Conservation (phyloP, 2,888 invertebrate genomes). For the Papilio demoleus region DNA sequence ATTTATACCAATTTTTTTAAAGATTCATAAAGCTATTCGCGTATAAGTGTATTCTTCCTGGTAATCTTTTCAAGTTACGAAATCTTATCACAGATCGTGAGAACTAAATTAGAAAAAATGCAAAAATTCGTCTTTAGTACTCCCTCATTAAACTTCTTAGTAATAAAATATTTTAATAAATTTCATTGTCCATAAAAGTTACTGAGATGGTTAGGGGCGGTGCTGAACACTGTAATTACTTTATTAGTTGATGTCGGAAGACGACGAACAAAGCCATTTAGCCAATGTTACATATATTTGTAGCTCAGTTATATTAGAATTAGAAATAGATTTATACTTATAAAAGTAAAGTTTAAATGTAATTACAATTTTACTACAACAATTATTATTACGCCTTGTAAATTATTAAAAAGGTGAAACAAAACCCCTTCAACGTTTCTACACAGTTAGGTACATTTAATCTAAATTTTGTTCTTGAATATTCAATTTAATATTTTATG, state of each 20-base stretch:
- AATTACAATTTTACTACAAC: no score
- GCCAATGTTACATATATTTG: slow-evolving; percentile 41
- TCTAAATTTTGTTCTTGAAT: slow-evolving; percentile 12
- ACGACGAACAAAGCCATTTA: slow-evolving; percentile 58
- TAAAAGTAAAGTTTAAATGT: no score
- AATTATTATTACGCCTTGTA: no score
- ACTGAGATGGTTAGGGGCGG: no score
- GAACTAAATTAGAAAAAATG: no score
- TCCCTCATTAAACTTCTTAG: not conserved
- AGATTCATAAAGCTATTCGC: no score
- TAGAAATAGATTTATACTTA: no score
- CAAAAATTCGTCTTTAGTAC: not conserved
- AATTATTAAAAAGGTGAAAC: not conserved
- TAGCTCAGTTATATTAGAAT: no score
- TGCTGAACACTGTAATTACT: slow-evolving; percentile 65
- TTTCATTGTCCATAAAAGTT: slow-evolving; percentile 43
- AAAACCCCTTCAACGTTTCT: slow-evolving; percentile 37
- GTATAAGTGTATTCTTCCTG: no score
- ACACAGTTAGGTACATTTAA: slow-evolving; percentile 37
- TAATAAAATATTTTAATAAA: not conserved
- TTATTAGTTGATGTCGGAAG: slow-evolving; percentile 70
- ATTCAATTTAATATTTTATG: slow-evolving; percentile 23
- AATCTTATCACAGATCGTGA: no score
- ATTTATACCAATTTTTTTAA: no score
- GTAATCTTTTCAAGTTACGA: no score